Evolutionary conservation across 2,113 vertebrate genomes (phyloP).

Genomic region (Lasiurus cinereus): DNA sequence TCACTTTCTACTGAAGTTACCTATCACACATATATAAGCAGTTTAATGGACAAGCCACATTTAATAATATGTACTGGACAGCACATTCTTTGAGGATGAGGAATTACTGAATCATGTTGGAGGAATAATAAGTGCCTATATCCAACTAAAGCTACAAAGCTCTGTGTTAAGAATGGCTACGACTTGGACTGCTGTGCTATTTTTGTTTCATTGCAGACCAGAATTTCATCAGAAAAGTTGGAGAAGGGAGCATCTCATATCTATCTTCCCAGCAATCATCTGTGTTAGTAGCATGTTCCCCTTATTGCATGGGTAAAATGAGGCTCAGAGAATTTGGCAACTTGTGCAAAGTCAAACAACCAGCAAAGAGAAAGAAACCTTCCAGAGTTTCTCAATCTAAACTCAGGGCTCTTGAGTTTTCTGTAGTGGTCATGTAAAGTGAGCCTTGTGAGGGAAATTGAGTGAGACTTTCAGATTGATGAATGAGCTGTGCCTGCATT

Average conservation of each 20-base stretch:
- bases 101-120: neutral
- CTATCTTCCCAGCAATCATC: neutral
- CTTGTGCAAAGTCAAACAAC: neutral
- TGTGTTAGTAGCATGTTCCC: neutral
- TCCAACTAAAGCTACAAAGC: neutral
- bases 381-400: neutral
- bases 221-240: neutral
- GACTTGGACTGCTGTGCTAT: neutral
- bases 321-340: neutral
- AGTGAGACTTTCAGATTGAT: neutral
- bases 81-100: neutral
- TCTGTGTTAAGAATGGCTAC: neutral
- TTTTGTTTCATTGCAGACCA: neutral
- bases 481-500: neutral
- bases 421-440: neutral
- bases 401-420: neutral
- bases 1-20: neutral
- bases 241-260: neutral
- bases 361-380: neutral
- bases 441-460: slow-evolving; percentile 37
- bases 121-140: neutral
- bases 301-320: neutral
- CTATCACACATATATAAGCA: neutral
- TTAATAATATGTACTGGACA: neutral
- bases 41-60: neutral